These are phyloP conservation scores for Nephotettix cincticeps DNA, from an alignment of 1,140 invertebrate species.

Conservation along the genomic window DNA sequence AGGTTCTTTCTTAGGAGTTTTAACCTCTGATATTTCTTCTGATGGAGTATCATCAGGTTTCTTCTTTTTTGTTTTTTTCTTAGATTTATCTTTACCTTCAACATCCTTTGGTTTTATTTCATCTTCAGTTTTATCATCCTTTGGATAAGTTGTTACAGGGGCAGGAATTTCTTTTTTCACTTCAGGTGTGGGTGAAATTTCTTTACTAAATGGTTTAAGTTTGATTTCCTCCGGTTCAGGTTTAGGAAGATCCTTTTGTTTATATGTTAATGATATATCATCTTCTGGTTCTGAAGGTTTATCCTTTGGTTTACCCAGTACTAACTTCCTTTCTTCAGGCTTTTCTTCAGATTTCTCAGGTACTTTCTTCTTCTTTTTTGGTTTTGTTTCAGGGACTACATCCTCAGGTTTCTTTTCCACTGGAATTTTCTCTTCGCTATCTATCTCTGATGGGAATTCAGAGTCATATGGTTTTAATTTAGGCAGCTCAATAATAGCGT, in stretches of 20 bases:
- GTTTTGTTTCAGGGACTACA: slow-evolving; percentile 22
- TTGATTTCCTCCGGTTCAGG: slow-evolving; percentile 24
- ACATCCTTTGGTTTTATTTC: slow-evolving; percentile 24
- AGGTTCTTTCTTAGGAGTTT: slow-evolving; percentile 16
- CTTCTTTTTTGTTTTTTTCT: slow-evolving; percentile 31
- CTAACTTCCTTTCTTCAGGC: slow-evolving; percentile 32
- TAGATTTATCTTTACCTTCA: slow-evolving; percentile 10
- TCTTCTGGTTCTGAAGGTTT: slow-evolving; percentile 25
- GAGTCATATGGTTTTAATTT: slow-evolving; percentile 29
- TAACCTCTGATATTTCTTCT: slow-evolving; percentile 39
- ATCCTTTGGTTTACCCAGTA: slow-evolving; percentile 36
- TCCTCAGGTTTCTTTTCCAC: slow-evolving; percentile 26
- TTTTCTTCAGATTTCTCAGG: slow-evolving; percentile 34
- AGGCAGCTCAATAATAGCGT: slow-evolving; percentile 39
- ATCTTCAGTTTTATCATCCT: slow-evolving; percentile 22
- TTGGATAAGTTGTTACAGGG: neutral
- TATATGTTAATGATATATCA: slow-evolving; percentile 34
- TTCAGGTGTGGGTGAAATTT: slow-evolving; percentile 39
- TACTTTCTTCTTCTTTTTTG: slow-evolving; percentile 9
- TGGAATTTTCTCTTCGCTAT: slow-evolving; percentile 14
- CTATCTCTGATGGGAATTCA: slow-evolving; percentile 6
- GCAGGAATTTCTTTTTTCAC: slow-evolving; percentile 31
- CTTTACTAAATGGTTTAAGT: slow-evolving; percentile 37
- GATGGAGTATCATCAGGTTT: slow-evolving; percentile 36
- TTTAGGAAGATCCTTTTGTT: slow-evolving; percentile 26